phyloP scores from a whole-genome alignment of 2,113 vertebrate genomes.

The Pardalotus punctatus region DNA sequence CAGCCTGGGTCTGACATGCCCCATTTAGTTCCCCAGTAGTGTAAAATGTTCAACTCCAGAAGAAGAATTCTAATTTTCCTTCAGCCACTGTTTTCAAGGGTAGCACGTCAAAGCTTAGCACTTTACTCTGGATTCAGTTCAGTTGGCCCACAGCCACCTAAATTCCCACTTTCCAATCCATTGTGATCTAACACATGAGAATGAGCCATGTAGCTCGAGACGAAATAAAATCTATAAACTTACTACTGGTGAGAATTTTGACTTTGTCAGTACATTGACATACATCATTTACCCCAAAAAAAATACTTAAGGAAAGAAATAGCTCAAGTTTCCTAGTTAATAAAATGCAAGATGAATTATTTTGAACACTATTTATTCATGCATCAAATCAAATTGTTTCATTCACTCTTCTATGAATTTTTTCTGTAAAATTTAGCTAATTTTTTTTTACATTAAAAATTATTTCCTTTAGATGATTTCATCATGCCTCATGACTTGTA shows the following conservation, averaged over 20 bases:
- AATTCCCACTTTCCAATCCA: slow-evolving; percentile 1
- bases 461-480: not conserved
- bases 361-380: not conserved
- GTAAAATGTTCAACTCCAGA: slow-evolving; percentile 10
- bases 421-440: not conserved
- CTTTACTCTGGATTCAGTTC: slow-evolving; percentile 32
- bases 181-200: slow-evolving; percentile 37
- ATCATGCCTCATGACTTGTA: not conserved
- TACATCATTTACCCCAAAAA: not conserved
- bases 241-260: not conserved
- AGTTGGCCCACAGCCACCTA: not conserved
- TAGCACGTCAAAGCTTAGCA: slow-evolving; percentile 32
- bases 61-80: slow-evolving; percentile 64
- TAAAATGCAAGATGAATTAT: not conserved
- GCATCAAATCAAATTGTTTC: not conserved
- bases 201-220: slow-evolving; percentile 34
- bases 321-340: not conserved
- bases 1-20: not conserved
- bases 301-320: not conserved
- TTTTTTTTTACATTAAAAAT: not conserved
- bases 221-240: slow-evolving; percentile 49
- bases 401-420: not conserved
- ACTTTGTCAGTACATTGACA: not conserved
- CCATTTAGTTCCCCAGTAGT: slow-evolving; percentile 25
- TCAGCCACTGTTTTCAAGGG: slow-evolving; percentile 35